Evolutionary conservation across 2,797 vertebrate genomes (phyloP).

Genomic region (Channa striata): DNA sequence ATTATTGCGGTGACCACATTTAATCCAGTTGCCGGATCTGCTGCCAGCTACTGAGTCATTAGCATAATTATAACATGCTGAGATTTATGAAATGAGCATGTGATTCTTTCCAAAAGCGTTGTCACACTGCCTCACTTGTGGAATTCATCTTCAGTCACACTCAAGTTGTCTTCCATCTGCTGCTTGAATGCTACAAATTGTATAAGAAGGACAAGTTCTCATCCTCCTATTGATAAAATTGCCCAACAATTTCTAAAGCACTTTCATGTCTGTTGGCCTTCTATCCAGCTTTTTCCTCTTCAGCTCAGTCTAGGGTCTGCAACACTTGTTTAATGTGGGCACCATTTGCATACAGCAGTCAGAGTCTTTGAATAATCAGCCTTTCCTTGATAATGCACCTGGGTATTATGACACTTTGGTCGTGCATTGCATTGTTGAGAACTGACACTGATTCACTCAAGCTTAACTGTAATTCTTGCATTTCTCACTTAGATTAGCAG

Average conservation of each 20-base stretch:
- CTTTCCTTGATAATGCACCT: constrained; percentile 26
- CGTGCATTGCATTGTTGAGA: constrained; percentile 17
- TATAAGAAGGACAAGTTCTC: constrained; percentile 42
- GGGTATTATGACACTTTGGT: constrained; percentile 11
- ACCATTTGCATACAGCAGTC: constrained; percentile 9
- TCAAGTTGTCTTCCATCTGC: constrained; percentile 70
- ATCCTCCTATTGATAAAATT: constrained; percentile 43
- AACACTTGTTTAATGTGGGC: constrained; percentile 14
- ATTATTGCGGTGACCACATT: constrained; percentile 43
- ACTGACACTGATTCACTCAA: constrained; percentile 23
- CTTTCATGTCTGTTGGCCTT: constrained; percentile 43
- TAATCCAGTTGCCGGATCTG: constrained; percentile 42
- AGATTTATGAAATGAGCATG: constrained; percentile 55
- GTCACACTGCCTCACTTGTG: constrained; percentile 57
- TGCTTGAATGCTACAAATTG: constrained; percentile 59
- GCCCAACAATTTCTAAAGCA: constrained; percentile 51
- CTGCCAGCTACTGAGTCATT: constrained; percentile 59
- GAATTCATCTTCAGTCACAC: constrained; percentile 59
- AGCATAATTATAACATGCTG: constrained; percentile 66
- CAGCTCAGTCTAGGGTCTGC: constrained; percentile 3
- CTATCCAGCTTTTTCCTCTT: constrained; percentile 35
- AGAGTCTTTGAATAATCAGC: constrained; percentile 24
- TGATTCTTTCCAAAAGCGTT: constrained; percentile 59
- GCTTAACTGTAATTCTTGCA: neutral
- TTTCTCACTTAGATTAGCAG: neutral